A percentile compares a stretch with the other conserved stretches of the same genome.
Evolutionary conservation across 2,888 invertebrate genomes (phyloP).

Genomic region (Dichetophora obliterata): DNA sequence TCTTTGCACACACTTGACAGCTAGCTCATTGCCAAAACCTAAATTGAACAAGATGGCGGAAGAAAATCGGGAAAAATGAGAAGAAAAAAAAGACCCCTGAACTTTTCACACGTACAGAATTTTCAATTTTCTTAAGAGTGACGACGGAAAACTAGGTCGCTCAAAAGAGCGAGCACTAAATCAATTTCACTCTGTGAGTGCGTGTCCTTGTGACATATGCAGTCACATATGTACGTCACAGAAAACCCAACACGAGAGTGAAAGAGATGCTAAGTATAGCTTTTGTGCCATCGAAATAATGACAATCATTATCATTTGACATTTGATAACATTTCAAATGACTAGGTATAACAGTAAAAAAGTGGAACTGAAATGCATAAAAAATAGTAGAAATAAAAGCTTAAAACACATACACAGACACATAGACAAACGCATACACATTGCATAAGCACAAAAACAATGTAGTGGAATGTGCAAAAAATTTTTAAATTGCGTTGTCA

Average conservation of each 20-base stretch:
- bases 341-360: slow-evolving; percentile 20
- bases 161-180: neutral
- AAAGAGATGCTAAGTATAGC: neutral
- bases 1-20: slow-evolving; percentile 35
- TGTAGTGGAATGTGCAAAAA: neutral
- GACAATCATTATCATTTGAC: slow-evolving; percentile 44
- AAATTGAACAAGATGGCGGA: neutral
- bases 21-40: slow-evolving; percentile 22
- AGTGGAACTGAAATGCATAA: neutral
- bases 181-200: slow-evolving; percentile 17
- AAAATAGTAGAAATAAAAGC: neutral
- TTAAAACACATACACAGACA: too few species aligned
- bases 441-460: neutral
- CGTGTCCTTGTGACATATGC: slow-evolving; percentile 7
- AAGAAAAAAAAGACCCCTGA: slow-evolving; percentile 31
- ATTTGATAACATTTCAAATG: slow-evolving; percentile 26
- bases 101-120: slow-evolving; percentile 42
- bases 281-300: slow-evolving; percentile 38
- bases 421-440: neutral
- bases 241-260: too few species aligned
- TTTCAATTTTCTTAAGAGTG: slow-evolving; percentile 42
- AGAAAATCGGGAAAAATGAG: slow-evolving; percentile 30
- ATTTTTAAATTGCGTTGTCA: neutral
- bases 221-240: neutral
- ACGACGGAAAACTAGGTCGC: slow-evolving; percentile 42